Percentiles rank a stretch among this genome's conserved stretches.
These are phyloP conservation scores for Bombyx mandarina DNA, from an alignment of 1,140 invertebrate genomes.

Conservation along the genomic window DNA sequence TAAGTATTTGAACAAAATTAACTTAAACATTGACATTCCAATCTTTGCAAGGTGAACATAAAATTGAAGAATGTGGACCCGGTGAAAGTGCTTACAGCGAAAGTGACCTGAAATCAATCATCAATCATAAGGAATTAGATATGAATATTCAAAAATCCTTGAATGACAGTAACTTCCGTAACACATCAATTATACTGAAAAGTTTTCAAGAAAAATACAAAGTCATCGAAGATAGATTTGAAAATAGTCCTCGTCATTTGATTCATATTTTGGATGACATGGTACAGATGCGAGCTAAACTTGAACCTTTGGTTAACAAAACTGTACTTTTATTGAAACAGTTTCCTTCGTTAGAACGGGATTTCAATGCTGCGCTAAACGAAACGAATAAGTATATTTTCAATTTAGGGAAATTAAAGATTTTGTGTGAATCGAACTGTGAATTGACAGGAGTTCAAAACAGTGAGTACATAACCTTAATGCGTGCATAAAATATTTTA, in stretches of 20 bases:
- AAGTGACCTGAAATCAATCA: conserved; percentile 7
- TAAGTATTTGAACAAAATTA: no score
- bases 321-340: conserved; percentile 12
- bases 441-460: no score
- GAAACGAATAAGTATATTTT: conserved; percentile 7
- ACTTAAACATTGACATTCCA: no score
- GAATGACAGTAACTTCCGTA: conserved; percentile 3
- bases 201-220: conserved; percentile 17
- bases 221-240: conserved; percentile 16
- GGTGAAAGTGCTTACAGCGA: conserved; percentile 7
- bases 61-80: not conserved
- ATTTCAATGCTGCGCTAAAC: conserved; percentile 7
- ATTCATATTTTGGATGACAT: conserved; percentile 25
- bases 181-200: conserved; percentile 7
- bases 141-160: conserved; percentile 9
- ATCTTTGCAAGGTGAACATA: no score
- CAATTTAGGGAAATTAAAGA: conserved; percentile 15
- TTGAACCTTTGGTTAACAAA: conserved; percentile 15
- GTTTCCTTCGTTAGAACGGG: conserved; percentile 8
- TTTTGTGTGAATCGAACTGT: conserved; percentile 21
- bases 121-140: conserved; percentile 11
- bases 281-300: conserved; percentile 6
- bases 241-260: conserved; percentile 25
- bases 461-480: no score
- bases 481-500: no score